Conservation (phyloP, 1,140 invertebrate species). For the Micrasema longulum region DNA sequence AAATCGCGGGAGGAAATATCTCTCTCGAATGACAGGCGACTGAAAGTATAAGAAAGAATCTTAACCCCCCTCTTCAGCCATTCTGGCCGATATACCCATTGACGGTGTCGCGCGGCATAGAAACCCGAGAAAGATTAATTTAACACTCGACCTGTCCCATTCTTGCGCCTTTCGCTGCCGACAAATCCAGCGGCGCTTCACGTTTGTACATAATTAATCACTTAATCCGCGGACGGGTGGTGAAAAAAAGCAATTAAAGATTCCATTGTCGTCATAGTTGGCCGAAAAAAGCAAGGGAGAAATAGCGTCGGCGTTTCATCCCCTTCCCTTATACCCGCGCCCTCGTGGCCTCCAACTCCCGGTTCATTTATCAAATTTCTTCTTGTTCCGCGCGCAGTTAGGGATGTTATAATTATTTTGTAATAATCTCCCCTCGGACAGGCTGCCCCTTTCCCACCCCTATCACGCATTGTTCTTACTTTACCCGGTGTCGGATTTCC, state of each 20-base stretch:
- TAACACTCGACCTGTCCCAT: slow-evolving; percentile 49
- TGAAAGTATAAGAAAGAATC: slow-evolving; percentile 40
- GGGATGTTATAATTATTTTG: slow-evolving; percentile 54
- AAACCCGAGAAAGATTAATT: slow-evolving; percentile 51
- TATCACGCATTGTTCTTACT: slow-evolving; percentile 10
- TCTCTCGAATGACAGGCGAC: slow-evolving; percentile 33
- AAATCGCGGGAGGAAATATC: slow-evolving; percentile 18
- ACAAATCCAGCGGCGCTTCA: slow-evolving; percentile 47
- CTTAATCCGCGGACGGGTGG: slow-evolving; percentile 51
- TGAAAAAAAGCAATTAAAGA: slow-evolving; percentile 55
- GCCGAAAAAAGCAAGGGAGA: slow-evolving; percentile 37
- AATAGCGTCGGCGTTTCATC: slow-evolving; percentile 29
- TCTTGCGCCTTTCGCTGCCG: slow-evolving; percentile 23
- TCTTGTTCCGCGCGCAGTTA: slow-evolving; percentile 35
- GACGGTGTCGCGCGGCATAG: slow-evolving; percentile 39
- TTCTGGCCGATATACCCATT: not conserved
- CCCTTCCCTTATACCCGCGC: not conserved
- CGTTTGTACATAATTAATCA: slow-evolving; percentile 55
- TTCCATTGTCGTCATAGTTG: slow-evolving; percentile 54
- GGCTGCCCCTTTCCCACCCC: not conserved
- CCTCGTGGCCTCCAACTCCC: slow-evolving; percentile 36
- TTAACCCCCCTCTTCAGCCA: not conserved
- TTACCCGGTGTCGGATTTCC: not conserved
- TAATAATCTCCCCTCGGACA: slow-evolving; percentile 44
- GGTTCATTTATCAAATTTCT: slow-evolving; percentile 54